These are phyloP conservation scores for Fulmarus glacialis DNA, from an alignment of 2,113 vertebrate genomes.

Conservation along the genomic window DNA sequence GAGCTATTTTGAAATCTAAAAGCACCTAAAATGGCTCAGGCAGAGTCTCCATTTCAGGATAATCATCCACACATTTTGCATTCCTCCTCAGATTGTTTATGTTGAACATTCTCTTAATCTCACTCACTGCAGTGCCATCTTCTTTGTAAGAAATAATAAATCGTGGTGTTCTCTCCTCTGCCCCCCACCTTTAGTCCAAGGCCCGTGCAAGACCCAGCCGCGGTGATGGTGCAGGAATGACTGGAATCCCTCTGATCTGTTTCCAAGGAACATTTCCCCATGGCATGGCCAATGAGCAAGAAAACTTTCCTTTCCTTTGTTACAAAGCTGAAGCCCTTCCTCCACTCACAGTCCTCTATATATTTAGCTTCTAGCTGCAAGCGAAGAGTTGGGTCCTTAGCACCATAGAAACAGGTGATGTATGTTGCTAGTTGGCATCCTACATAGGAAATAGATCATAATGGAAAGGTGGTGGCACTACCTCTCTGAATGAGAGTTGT, in stretches of 20 bases:
- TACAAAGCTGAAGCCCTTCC: background rate
- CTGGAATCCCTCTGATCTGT: conserved; percentile 38
- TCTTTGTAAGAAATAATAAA: background rate
- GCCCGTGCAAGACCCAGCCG: background rate
- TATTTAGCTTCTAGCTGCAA: background rate
- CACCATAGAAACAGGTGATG: background rate
- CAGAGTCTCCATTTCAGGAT: background rate
- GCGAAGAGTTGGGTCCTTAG: background rate
- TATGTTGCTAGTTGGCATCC: background rate
- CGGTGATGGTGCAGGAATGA: background rate
- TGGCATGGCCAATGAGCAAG: background rate
- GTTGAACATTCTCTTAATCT: background rate
- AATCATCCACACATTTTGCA: background rate
- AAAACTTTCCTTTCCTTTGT: background rate
- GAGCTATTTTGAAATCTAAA: conserved; percentile 24
- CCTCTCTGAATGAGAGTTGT: background rate
- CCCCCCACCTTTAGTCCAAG: background rate
- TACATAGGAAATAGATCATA: background rate
- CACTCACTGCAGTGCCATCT: background rate
- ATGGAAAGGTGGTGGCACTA: background rate
- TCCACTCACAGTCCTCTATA: background rate
- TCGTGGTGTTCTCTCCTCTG: background rate
- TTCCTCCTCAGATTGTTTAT: conserved; percentile 27
- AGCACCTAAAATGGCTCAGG: background rate
- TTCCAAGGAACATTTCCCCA: conserved; percentile 39